Evolutionary conservation across 1,140 invertebrate species (phyloP).

Genomic region (Palaemon carinicauda): DNA sequence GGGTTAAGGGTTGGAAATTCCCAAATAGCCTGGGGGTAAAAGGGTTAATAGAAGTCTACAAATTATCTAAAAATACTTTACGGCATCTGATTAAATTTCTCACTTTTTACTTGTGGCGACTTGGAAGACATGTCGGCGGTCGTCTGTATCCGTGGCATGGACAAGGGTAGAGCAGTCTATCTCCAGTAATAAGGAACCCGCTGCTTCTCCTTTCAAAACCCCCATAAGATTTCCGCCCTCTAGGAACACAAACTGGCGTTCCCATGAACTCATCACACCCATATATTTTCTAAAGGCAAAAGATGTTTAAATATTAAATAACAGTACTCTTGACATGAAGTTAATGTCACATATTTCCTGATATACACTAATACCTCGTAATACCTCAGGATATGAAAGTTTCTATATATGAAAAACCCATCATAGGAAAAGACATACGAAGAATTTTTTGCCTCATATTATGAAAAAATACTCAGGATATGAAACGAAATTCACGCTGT

Average conservation of each 20-base stretch:
- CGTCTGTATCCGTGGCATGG: constrained; percentile 65
- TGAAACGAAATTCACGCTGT: no score
- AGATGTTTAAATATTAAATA: not conserved
- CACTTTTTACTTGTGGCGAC: constrained; percentile 60
- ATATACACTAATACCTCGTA: no score
- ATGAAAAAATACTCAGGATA: no score
- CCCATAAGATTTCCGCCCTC: constrained; percentile 68
- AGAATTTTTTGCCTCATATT: not conserved
- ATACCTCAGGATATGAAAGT: no score
- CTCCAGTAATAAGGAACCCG: constrained; percentile 60
- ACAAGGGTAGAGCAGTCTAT: constrained; percentile 65
- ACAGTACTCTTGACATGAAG: not conserved
- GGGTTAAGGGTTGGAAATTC: no score
- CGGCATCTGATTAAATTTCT: not conserved
- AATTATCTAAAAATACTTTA: not conserved
- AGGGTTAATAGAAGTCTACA: no score
- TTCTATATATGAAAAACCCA: no score
- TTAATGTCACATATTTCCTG: no score
- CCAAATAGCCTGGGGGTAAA: no score
- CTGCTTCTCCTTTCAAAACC: constrained; percentile 65
- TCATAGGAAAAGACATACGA: not conserved
- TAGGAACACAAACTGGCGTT: constrained; percentile 67
- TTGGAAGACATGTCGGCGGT: constrained; percentile 66
- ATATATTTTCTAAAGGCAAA: constrained; percentile 62
- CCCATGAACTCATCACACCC: constrained; percentile 67